Evolutionary conservation across 2,888 invertebrate species (phyloP), one percentile per base, ranked within the genome.

Genomic region (Mechanitis mazaeus): DNA sequence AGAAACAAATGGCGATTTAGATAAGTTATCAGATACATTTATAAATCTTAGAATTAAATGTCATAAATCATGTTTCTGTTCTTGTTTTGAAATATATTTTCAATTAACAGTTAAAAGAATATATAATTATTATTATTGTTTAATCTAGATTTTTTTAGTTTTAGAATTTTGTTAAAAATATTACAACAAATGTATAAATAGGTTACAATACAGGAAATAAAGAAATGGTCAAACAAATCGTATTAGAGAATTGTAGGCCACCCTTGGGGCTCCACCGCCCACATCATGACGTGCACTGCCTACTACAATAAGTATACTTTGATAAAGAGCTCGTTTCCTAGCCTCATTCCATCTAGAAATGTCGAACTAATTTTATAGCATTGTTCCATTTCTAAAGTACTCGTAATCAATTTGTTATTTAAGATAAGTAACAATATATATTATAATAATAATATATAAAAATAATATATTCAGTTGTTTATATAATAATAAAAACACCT

Each of bases 161-260:
- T 64, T 63, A 63, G 55, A 56, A 62, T 35, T 56, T 33, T 62
- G 58, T 35, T 57, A 64, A 58, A 64, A 45, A 62, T 56, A 59
- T 55, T 20, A 20, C 20, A 1, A 20, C 54, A 58, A 69, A 67
- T 61, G 69, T 70, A 69, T 61, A 71, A 68, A 58, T 76, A 76
- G 66, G 77, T 73, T 69, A 71, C 68, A 69, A 72, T 77, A 72
- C 81, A 82, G 84, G 83, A 85, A 87, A 82, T 73, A 76, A 20
- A 20, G 0, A 20, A 20, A 71, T 80, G 71, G 74, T 74, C 80
- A 84, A 87, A 87, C 86, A 87, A 85, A 81, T 76, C 77, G 76
- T 79, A 81, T 82, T 74, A 73, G 75, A 77, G 78, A 81, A 84
- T 82, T 79, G 81, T 80, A 76, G 87, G 80, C 86, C 87, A 86